Conservation (phyloP, 2,888 invertebrate species). For the Ellobium chinense region DNA sequence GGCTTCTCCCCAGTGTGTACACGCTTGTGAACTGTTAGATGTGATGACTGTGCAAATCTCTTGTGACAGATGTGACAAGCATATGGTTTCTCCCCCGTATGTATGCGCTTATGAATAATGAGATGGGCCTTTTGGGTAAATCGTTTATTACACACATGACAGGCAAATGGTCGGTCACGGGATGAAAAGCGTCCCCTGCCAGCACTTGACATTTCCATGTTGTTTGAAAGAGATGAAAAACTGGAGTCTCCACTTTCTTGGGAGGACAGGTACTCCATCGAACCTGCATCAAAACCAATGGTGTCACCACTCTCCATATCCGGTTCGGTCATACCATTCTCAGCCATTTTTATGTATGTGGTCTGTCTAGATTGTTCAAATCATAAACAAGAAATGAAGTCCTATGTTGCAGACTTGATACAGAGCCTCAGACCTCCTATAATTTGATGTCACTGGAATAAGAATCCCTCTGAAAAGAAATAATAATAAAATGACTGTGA, state of each 20-base stretch:
- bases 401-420: too few relatives aligned
- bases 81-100: conserved; percentile 63
- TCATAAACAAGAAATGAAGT: too few relatives aligned
- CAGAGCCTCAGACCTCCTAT: too few relatives aligned
- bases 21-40: conserved; percentile 62
- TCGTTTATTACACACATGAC: conserved; percentile 58
- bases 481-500: too few relatives aligned
- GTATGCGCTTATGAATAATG: conserved; percentile 60
- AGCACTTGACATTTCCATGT: background rate
- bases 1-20: conserved; percentile 63
- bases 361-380: too few relatives aligned
- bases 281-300: conserved; percentile 6
- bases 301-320: background rate
- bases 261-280: conserved; percentile 31
- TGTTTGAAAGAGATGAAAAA: background rate
- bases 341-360: too few relatives aligned
- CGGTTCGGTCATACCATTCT: conserved; percentile 13
- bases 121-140: conserved; percentile 64
- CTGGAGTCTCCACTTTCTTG: background rate
- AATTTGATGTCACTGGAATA: too few relatives aligned
- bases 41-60: conserved; percentile 63
- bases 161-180: conserved; percentile 56
- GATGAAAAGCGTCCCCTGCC: background rate
- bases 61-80: conserved; percentile 64
- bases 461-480: too few relatives aligned